phyloP scores from a whole-genome alignment of 1,140 invertebrate genomes.

The Heliconius hewitsoni region DNA sequence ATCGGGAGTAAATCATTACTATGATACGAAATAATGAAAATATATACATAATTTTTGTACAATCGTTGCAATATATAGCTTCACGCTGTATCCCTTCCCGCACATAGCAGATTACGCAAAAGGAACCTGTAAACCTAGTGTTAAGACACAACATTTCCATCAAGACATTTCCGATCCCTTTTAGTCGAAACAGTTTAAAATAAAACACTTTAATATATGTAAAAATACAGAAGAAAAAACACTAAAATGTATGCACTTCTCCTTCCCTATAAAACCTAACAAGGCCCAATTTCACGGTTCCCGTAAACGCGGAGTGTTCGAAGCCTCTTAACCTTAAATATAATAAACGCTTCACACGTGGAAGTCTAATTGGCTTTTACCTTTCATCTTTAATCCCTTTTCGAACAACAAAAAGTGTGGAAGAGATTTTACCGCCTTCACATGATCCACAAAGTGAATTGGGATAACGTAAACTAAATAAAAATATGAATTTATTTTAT shows the following conservation, averaged over 20 bases:
- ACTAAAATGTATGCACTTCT: neutral
- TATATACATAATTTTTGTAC: no score
- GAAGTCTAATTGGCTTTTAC: constrained; percentile 27
- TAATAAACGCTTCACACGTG: constrained; percentile 23
- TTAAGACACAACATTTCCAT: no score
- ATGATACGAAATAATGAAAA: no score
- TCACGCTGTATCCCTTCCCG: no score
- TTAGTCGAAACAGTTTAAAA: neutral
- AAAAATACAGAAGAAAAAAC: neutral
- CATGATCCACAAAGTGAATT: constrained; percentile 17
- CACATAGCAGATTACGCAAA: no score
- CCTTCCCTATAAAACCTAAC: neutral
- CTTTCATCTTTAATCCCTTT: constrained; percentile 20
- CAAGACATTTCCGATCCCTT: no score
- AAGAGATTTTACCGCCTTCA: constrained; percentile 14
- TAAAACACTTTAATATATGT: neutral
- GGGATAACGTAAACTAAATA: neutral
- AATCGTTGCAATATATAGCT: no score
- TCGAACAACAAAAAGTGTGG: constrained; percentile 3
- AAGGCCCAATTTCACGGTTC: neutral
- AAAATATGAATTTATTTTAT: neutral
- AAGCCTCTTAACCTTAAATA: constrained; percentile 16
- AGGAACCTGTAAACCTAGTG: no score
- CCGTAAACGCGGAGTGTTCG: constrained; percentile 1
- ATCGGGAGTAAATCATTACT: neutral